Percentiles rank a stretch among this genome's conserved stretches.
These are phyloP conservation scores for Limanda limanda DNA, from an alignment of 2,113 vertebrate species.

Conservation along the genomic window DNA sequence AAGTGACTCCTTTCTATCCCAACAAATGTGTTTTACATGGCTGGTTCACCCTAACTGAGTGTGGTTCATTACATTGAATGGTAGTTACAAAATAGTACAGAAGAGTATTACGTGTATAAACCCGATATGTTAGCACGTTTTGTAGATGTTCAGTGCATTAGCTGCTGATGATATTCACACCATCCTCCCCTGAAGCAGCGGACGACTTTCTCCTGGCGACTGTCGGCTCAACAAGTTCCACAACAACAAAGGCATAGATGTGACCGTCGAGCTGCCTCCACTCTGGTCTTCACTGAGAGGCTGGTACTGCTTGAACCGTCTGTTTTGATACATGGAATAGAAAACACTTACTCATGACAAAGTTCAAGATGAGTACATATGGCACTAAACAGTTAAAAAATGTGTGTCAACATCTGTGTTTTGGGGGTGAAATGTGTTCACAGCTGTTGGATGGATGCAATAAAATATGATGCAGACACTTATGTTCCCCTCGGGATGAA, in stretches of 20 bases:
- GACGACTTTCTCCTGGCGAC: constrained; percentile 86
- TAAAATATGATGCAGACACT: too few species aligned
- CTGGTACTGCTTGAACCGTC: constrained; percentile 82
- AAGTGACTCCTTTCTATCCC: constrained; percentile 6
- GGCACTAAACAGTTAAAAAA: neutral
- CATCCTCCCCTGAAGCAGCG: constrained; percentile 86
- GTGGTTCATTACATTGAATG: constrained; percentile 14
- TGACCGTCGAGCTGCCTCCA: constrained; percentile 66
- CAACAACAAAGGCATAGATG: constrained; percentile 83
- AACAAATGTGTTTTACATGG: neutral
- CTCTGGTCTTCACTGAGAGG: constrained; percentile 62
- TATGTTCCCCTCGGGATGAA: too few species aligned
- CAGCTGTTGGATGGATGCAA: too few species aligned
- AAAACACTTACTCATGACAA: too few species aligned
- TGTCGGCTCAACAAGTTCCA: constrained; percentile 83
- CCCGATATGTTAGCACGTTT: neutral
- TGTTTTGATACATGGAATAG: constrained; percentile 60
- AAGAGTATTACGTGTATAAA: constrained; percentile 24
- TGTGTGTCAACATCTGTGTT: neutral
- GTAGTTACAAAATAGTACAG: constrained; percentile 19
- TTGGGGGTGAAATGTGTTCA: too few species aligned
- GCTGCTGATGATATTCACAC: constrained; percentile 75
- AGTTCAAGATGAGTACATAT: neutral
- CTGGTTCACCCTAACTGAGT: constrained; percentile 11
- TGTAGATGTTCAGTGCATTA: constrained; percentile 8